Conservation (phyloP, 2,113 vertebrate genomes). For the Hydropotes inermis region DNA sequence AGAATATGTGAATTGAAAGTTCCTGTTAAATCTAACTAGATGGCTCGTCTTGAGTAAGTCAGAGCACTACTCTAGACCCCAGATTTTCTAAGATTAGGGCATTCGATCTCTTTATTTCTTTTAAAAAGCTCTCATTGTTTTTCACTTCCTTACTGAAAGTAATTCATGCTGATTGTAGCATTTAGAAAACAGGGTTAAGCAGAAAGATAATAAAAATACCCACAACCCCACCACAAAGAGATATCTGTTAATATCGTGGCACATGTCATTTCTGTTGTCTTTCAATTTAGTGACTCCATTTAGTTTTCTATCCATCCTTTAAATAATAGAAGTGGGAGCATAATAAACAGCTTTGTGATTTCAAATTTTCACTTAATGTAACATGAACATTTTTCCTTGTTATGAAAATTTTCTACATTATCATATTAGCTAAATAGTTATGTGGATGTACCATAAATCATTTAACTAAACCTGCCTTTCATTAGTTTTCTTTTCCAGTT, state of each 20-base stretch:
- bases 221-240: neutral
- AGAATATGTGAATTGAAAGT: neutral
- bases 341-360: neutral
- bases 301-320: neutral
- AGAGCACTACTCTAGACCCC: neutral
- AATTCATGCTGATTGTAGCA: neutral
- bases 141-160: neutral
- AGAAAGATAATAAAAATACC: neutral
- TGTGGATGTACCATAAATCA: neutral
- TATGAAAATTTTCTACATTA: neutral
- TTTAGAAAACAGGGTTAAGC: slow-evolving; percentile 7
- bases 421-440: neutral
- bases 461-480: neutral
- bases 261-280: neutral
- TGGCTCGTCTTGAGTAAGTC: neutral
- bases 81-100: neutral
- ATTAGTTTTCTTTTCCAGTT: neutral
- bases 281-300: neutral
- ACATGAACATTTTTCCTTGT: neutral
- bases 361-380: neutral
- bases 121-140: neutral
- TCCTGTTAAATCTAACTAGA: neutral
- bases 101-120: neutral
- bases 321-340: neutral
- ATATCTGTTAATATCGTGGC: neutral